Conservation (phyloP, 2,888 invertebrate genomes). For the Elgonia sp. region DNA sequence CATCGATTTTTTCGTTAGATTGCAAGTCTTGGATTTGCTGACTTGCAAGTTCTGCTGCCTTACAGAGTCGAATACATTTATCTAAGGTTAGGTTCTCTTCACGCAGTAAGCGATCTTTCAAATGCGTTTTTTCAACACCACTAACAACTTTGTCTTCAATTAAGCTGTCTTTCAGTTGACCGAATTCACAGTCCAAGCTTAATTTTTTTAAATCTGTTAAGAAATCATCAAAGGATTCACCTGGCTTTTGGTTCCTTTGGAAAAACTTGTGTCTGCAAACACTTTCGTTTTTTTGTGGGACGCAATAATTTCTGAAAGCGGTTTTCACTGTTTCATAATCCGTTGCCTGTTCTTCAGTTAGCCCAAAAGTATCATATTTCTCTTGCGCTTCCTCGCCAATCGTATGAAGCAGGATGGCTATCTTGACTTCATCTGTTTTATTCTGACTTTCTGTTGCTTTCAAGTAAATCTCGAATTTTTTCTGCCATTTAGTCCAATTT, state of each 20-base stretch:
- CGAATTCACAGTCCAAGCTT: slow-evolving; percentile 75
- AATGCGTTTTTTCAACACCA: slow-evolving; percentile 68
- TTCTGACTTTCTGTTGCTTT: slow-evolving; percentile 74
- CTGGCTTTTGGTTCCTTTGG: slow-evolving; percentile 65
- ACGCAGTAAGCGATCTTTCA: slow-evolving; percentile 77
- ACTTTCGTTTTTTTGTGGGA: slow-evolving; percentile 68
- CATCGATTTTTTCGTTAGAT: background rate
- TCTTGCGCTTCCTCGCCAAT: slow-evolving; percentile 78
- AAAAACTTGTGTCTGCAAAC: slow-evolving; percentile 78
- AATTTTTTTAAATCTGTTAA: slow-evolving; percentile 77
- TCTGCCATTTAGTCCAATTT: slow-evolving; percentile 46
- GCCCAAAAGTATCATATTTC: slow-evolving; percentile 77
- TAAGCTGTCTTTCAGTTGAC: slow-evolving; percentile 23
- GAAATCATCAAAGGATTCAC: slow-evolving; percentile 76
- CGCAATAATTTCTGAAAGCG: slow-evolving; percentile 72
- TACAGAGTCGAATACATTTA: slow-evolving; percentile 70
- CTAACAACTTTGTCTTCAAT: slow-evolving; percentile 28
- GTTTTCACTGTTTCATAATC: slow-evolving; percentile 57
- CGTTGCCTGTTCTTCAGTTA: slow-evolving; percentile 20
- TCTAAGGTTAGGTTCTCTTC: slow-evolving; percentile 73
- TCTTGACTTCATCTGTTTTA: slow-evolving; percentile 73
- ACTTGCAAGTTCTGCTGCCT: slow-evolving; percentile 74
- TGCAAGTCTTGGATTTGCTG: slow-evolving; percentile 64
- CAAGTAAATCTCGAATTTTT: slow-evolving; percentile 51
- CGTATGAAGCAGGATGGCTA: slow-evolving; percentile 78